Percentiles rank a stretch among this genome's conserved stretches.
Evolutionary conservation across 2,113 vertebrate species (phyloP).

Genomic region (Anarhynchus alexandrinus): DNA sequence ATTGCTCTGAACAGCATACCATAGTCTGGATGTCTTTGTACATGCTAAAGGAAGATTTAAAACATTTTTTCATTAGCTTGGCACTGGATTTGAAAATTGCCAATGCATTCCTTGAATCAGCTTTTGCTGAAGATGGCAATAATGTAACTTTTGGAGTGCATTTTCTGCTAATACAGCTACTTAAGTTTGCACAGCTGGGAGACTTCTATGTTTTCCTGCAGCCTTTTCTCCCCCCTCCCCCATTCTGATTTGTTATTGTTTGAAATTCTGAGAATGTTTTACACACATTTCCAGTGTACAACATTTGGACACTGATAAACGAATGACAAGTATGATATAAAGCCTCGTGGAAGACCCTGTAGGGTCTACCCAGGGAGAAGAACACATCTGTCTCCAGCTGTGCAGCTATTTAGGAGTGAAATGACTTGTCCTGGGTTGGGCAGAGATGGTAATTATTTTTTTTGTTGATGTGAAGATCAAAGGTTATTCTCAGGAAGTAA

Average conservation of each 20-base stretch:
- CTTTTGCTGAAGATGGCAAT: constrained; percentile 18
- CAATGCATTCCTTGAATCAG: not conserved
- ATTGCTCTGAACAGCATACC: not conserved
- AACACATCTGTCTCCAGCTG: constrained; percentile 81
- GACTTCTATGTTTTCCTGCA: constrained; percentile 57
- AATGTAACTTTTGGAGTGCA: constrained; percentile 8
- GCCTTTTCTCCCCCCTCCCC: not conserved
- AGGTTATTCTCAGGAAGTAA: constrained; percentile 75
- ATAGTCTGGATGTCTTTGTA: not conserved
- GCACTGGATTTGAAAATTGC: not conserved
- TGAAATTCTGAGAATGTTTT: constrained; percentile 82
- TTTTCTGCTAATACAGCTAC: constrained; percentile 45
- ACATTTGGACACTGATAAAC: constrained; percentile 80
- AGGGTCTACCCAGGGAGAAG: constrained; percentile 64
- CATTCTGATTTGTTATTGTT: constrained; percentile 79
- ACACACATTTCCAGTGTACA: constrained; percentile 76
- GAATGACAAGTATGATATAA: constrained; percentile 82
- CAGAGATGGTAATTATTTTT: constrained; percentile 77
- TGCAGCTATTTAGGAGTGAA: constrained; percentile 66
- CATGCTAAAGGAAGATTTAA: not conserved
- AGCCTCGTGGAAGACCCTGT: constrained; percentile 59
- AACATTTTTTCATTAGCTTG: not conserved
- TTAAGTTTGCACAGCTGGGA: constrained; percentile 71
- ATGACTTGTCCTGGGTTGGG: constrained; percentile 57
- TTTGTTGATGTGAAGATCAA: constrained; percentile 74